These are phyloP conservation scores for Cephus cinctus DNA, from an alignment of 1,140 invertebrate genomes.

Conservation along the genomic window DNA sequence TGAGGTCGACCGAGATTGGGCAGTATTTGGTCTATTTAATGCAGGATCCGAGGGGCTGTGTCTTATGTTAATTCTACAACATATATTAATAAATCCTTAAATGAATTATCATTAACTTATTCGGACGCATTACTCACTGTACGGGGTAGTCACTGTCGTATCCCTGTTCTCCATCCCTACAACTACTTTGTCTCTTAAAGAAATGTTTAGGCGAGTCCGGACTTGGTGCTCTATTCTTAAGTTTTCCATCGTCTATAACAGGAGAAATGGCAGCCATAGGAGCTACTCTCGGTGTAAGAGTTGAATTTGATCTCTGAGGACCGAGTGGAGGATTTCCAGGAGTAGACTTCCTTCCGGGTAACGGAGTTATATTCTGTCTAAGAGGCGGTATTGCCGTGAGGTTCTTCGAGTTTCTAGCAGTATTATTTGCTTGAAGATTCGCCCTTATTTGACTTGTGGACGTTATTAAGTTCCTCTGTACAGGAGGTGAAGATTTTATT, in stretches of 20 bases:
- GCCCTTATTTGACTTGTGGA: slow-evolving; percentile 52
- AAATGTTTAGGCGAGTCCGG: slow-evolving; percentile 48
- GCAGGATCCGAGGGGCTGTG: slow-evolving; percentile 63
- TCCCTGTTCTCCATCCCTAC: slow-evolving; percentile 40
- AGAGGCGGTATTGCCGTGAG: slow-evolving; percentile 48
- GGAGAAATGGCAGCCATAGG: slow-evolving; percentile 52
- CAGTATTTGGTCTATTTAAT: slow-evolving; percentile 51
- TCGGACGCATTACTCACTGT: slow-evolving; percentile 39
- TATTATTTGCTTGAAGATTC: slow-evolving; percentile 46
- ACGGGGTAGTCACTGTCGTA: slow-evolving; percentile 53
- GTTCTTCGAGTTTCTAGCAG: slow-evolving; percentile 41
- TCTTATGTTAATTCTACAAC: slow-evolving; percentile 56
- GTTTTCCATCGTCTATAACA: slow-evolving; percentile 52
- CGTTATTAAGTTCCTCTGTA: slow-evolving; percentile 46
- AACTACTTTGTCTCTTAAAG: slow-evolving; percentile 46
- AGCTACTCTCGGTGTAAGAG: slow-evolving; percentile 45
- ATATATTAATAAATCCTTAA: slow-evolving; percentile 17
- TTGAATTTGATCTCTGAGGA: slow-evolving; percentile 50
- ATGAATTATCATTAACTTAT: slow-evolving; percentile 8
- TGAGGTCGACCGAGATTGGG: slow-evolving; percentile 42
- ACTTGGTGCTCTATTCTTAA: slow-evolving; percentile 46
- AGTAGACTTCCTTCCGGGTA: slow-evolving; percentile 41
- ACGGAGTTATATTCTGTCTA: slow-evolving; percentile 45
- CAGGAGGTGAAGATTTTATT: slow-evolving; percentile 47
- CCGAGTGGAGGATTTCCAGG: slow-evolving; percentile 41